Evolutionary conservation across 1,140 invertebrate species (phyloP), one percentile per base, ranked within the genome.

Genomic region (Neodiprion virginianus): DNA sequence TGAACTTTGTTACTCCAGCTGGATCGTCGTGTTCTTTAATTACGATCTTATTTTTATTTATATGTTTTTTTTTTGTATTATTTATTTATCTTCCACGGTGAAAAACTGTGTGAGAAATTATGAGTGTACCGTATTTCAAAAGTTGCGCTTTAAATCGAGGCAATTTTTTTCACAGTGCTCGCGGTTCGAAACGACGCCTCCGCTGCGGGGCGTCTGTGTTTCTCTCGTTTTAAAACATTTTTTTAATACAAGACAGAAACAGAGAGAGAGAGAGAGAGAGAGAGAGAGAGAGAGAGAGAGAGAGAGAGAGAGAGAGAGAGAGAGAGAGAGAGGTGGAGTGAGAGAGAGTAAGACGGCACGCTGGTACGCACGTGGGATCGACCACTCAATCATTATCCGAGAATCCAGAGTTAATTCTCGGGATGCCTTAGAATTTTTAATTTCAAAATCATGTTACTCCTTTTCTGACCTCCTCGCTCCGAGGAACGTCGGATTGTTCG

Each of bases 201-300:
- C 72, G 48, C 72, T 47, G 72, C 72, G 40, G 72, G 72, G 14
- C 50, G 72, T 40, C 72, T 72, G 72, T 72, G 72, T 72, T 72
- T 72, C 72, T 72, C 72, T 53, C 72, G 72, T 72, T 72, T 72
- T 66, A 66, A 72, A 72, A 72, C 65, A 72, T 72, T 47, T 77
- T 72, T 71, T 68, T 68, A 67, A 66, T 28, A 66, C 68, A 50
- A 71, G 66, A 10, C 61, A 67, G 48, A 73, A 76, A 74, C n/a
- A 12, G 23, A 14, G 28, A 14, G 68, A 75, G 61, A 11, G 50
- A 72, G 68, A 69, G 74, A 49, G 17, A 21, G 49, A 48, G 50
- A 48, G 47, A 65, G 71, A 77, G 74, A 74, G 49, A 72, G 69
- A 73, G 28, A 61, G 53, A 50, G 49, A 8, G 67, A 14, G 68